phyloP scores from a whole-genome alignment of 2,888 invertebrate genomes.

The Hemistola chrysoprasaria region DNA sequence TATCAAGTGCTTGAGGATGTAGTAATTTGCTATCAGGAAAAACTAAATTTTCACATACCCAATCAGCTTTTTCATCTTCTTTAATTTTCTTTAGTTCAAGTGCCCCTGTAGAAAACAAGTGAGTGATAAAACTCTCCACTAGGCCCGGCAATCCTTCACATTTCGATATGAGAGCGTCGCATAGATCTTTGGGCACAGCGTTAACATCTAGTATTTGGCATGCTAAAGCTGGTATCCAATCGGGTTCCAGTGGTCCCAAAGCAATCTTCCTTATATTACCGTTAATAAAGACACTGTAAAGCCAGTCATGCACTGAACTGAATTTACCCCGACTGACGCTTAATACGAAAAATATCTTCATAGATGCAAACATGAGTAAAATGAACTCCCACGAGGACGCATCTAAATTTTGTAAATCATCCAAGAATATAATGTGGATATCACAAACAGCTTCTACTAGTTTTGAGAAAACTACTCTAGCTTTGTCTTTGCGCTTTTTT shows the following conservation, averaged over 20 bases:
- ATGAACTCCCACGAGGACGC: slow-evolving; percentile 67
- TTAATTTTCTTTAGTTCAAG: slow-evolving; percentile 56
- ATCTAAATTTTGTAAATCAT: slow-evolving; percentile 77
- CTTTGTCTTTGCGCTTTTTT: slow-evolving; percentile 56
- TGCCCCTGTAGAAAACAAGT: slow-evolving; percentile 73
- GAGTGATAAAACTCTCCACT: slow-evolving; percentile 75
- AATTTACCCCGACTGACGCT: slow-evolving; percentile 66
- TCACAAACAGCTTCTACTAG: slow-evolving; percentile 55
- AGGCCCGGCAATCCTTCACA: slow-evolving; percentile 78
- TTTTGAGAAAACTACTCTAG: slow-evolving; percentile 58
- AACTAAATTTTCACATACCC: slow-evolving; percentile 51
- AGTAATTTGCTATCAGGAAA: slow-evolving; percentile 57
- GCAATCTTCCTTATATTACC: slow-evolving; percentile 63
- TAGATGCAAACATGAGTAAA: slow-evolving; percentile 51
- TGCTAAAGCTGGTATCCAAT: slow-evolving; percentile 73
- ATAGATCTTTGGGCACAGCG: slow-evolving; percentile 78
- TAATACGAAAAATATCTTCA: slow-evolving; percentile 59
- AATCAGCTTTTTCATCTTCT: slow-evolving; percentile 46
- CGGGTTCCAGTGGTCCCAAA: slow-evolving; percentile 59
- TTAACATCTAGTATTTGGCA: slow-evolving; percentile 83
- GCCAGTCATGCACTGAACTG: slow-evolving; percentile 58
- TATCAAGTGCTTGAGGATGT: slow-evolving; percentile 59
- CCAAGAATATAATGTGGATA: slow-evolving; percentile 64
- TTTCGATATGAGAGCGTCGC: slow-evolving; percentile 64
- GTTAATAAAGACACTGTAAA: slow-evolving; percentile 66